phyloP scores from a whole-genome alignment of 2,113 vertebrate genomes.

The Arothron firmamentum region DNA sequence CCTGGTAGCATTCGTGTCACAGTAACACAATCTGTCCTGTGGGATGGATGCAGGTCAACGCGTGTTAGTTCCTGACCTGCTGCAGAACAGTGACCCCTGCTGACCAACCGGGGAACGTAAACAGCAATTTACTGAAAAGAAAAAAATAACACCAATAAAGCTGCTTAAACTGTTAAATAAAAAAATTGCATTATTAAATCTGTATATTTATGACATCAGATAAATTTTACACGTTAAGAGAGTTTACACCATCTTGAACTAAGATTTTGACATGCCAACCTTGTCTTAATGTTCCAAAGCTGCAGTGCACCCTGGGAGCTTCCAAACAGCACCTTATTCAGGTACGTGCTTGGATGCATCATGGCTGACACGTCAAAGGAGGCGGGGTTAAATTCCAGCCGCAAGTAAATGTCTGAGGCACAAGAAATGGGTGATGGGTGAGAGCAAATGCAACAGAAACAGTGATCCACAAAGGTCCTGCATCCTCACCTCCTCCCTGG shows the following conservation, averaged over 20 bases:
- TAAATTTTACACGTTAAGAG: neutral
- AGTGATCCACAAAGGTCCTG: neutral
- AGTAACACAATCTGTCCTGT: too few relatives aligned
- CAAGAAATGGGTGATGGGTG: constrained; percentile 39
- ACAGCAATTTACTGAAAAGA: constrained; percentile 83
- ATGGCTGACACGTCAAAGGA: constrained; percentile 85
- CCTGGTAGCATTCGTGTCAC: too few relatives aligned
- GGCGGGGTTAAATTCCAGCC: constrained; percentile 82
- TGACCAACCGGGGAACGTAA: constrained; percentile 87
- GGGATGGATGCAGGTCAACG: too few relatives aligned
- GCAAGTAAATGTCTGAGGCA: constrained; percentile 84
- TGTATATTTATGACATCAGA: neutral
- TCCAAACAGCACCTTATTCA: constrained; percentile 96
- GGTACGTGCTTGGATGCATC: constrained; percentile 93
- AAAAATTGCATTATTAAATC: too few relatives aligned
- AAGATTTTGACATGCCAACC: constrained; percentile 62
- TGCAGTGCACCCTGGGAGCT: constrained; percentile 91
- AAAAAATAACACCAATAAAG: neutral
- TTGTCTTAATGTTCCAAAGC: constrained; percentile 96
- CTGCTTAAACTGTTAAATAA: neutral
- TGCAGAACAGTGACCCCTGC: constrained; percentile 78
- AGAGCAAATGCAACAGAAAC: neutral
- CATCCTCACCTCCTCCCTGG: constrained; percentile 57
- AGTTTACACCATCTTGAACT: neutral
- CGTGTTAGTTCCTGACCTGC: constrained; percentile 48